These are phyloP conservation scores for Zaprionus taronus DNA, from an alignment of 1,140 invertebrate genomes.

Conservation along the genomic window DNA sequence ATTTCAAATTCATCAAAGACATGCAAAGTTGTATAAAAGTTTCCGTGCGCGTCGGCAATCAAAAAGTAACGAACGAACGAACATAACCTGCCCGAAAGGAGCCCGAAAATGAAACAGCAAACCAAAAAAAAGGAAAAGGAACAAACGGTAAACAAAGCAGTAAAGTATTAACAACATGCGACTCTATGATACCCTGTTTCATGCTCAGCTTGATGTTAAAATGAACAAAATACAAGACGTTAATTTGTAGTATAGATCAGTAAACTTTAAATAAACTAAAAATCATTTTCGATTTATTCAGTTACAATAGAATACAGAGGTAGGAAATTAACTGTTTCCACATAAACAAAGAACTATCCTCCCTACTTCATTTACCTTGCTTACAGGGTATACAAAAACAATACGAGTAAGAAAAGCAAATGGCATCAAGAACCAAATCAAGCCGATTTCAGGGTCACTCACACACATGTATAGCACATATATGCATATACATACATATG, in stretches of 20 bases:
- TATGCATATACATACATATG: background rate
- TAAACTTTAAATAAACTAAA: too few relatives aligned
- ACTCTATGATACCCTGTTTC: background rate
- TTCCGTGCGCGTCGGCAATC: conserved; percentile 76
- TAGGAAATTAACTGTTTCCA: too few relatives aligned
- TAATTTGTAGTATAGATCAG: too few relatives aligned
- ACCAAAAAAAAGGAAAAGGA: conserved; percentile 1
- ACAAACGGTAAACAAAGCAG: conserved; percentile 22
- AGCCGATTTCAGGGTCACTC: conserved; percentile 69
- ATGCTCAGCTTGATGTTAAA: background rate
- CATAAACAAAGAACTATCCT: background rate
- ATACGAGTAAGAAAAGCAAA: conserved; percentile 61
- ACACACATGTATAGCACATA: conserved; percentile 1
- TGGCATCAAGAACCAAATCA: conserved; percentile 76
- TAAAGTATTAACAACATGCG: conserved; percentile 16
- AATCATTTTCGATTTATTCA: too few relatives aligned
- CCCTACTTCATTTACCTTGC: background rate
- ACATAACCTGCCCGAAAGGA: conserved; percentile 47
- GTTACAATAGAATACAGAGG: too few relatives aligned
- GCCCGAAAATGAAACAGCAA: conserved; percentile 8
- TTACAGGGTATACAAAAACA: conserved; percentile 11
- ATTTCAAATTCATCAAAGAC: conserved; percentile 83
- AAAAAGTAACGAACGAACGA: conserved; percentile 74
- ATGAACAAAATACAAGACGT: background rate
- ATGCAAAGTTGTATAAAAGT: conserved; percentile 73